Evolutionary conservation across 1,140 invertebrate species (phyloP).

Genomic region (Meteorus sp.): DNA sequence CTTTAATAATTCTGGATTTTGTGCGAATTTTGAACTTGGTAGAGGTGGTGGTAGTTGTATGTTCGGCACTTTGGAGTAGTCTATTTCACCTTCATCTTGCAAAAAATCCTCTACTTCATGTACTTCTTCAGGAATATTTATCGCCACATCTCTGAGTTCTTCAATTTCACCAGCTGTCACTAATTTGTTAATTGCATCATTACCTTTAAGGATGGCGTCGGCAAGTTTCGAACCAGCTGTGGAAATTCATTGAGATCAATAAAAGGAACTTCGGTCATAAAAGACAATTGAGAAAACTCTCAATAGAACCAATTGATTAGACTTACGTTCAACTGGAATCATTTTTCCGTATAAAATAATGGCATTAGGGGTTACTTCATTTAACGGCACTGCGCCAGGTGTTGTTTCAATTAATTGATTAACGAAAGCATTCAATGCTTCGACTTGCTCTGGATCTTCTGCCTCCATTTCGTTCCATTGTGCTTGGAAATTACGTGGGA

Average conservation of each 20-base stretch:
- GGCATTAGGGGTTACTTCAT: conserved; percentile 73
- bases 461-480: conserved; percentile 87
- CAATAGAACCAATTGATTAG: conserved; percentile 17
- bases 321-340: conserved; percentile 71
- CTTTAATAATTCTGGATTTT: conserved; percentile 54
- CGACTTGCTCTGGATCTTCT: conserved; percentile 62
- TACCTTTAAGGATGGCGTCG: conserved; percentile 73
- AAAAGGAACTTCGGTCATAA: background rate
- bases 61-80: conserved; percentile 51
- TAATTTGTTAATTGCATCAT: conserved; percentile 72
- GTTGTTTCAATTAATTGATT: conserved; percentile 72
- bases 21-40: conserved; percentile 56
- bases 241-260: conserved; percentile 34
- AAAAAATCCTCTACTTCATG: conserved; percentile 63
- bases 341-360: conserved; percentile 81
- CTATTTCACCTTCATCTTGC: conserved; percentile 56
- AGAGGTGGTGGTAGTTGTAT: conserved; percentile 52
- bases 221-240: conserved; percentile 72
- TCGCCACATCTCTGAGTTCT: conserved; percentile 73
- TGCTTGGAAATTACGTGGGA: conserved; percentile 93
- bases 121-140: conserved; percentile 59
- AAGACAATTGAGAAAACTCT: conserved; percentile 1
- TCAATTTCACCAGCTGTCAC: conserved; percentile 77
- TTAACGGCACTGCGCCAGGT: conserved; percentile 69
- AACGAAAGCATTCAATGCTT: conserved; percentile 64